These are phyloP conservation scores for Plagodis dolabraria DNA, from an alignment of 2,888 invertebrate species.

Conservation along the genomic window DNA sequence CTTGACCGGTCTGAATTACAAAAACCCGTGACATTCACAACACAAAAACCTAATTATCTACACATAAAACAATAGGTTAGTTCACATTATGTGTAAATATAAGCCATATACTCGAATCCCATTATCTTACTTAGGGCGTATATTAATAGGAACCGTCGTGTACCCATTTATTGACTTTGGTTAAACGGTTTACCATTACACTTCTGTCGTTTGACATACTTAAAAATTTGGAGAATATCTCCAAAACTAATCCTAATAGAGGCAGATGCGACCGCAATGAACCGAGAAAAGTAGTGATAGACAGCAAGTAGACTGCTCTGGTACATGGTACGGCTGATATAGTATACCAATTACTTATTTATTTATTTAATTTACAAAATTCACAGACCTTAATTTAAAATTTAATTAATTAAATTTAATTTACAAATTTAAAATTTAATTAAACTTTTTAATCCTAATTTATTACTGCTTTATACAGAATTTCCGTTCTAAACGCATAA, in stretches of 20 bases:
- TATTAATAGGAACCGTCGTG: slow-evolving; percentile 39
- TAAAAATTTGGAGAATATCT: slow-evolving; percentile 22
- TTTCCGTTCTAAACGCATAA: too few relatives aligned
- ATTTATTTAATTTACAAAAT: too few relatives aligned
- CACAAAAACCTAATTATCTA: slow-evolving; percentile 17
- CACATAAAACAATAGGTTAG: slow-evolving; percentile 36
- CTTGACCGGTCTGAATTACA: slow-evolving; percentile 3
- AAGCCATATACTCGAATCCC: slow-evolving; percentile 35
- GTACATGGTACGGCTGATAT: too few relatives aligned
- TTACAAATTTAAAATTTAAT: too few relatives aligned
- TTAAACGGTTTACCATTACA: slow-evolving; percentile 34
- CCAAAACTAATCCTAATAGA: slow-evolving; percentile 27
- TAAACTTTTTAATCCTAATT: too few relatives aligned
- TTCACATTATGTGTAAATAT: slow-evolving; percentile 19
- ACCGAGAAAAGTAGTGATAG: slow-evolving; percentile 1
- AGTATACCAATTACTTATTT: too few relatives aligned
- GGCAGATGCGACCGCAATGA: slow-evolving; percentile 3
- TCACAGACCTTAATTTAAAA: too few relatives aligned
- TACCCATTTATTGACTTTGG: slow-evolving; percentile 45
- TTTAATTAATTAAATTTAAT: too few relatives aligned
- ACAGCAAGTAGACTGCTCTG: background rate
- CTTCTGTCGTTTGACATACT: slow-evolving; percentile 30
- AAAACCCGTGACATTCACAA: slow-evolving; percentile 5
- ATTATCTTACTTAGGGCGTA: slow-evolving; percentile 54
- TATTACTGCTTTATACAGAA: too few relatives aligned